Evolutionary conservation across 1,140 invertebrate species (phyloP).

Genomic region (Drosophila erecta): DNA sequence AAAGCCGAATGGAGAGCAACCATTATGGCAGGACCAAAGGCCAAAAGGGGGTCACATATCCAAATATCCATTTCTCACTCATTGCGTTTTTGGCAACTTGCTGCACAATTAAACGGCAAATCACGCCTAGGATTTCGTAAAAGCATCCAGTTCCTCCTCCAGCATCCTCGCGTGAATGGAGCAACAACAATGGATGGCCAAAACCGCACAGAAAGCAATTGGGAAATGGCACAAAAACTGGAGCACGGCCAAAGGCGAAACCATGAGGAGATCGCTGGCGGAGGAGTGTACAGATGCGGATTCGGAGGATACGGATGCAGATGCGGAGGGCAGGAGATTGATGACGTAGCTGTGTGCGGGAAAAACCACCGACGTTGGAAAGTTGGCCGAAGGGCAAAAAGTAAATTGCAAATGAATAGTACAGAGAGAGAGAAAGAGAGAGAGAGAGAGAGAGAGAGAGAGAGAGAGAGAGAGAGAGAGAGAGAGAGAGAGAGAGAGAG

Average conservation of each 20-base stretch:
- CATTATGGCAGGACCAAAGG: constrained; percentile 7
- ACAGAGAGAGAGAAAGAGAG: neutral
- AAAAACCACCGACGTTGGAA: constrained; percentile 32
- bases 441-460: neutral
- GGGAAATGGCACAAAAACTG: constrained; percentile 63
- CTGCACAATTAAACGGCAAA: constrained; percentile 81
- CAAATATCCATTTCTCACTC: constrained; percentile 64
- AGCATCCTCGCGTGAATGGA: constrained; percentile 34
- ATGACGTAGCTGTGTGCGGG: constrained; percentile 18
- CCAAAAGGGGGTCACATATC: constrained; percentile 29
- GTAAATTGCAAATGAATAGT: constrained; percentile 50
- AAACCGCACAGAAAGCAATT: constrained; percentile 68
- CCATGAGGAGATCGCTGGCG: constrained; percentile 14
- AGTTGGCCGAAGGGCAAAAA: constrained; percentile 46
- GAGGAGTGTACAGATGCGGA: neutral
- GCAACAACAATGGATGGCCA: constrained; percentile 31
- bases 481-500: constrained; percentile 3
- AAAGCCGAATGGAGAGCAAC: constrained; percentile 2
- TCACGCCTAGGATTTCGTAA: constrained; percentile 74
- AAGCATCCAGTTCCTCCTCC: constrained; percentile 47
- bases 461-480: neutral
- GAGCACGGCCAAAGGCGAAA: constrained; percentile 67
- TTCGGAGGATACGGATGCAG: constrained; percentile 1
- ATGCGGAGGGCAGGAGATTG: constrained; percentile 22
- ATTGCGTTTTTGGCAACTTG: constrained; percentile 63